A percentile compares a stretch with the other conserved stretches of the same genome.
Evolutionary conservation across 2,797 vertebrate genomes (phyloP).

Genomic region (Trichosurus vulpecula): DNA sequence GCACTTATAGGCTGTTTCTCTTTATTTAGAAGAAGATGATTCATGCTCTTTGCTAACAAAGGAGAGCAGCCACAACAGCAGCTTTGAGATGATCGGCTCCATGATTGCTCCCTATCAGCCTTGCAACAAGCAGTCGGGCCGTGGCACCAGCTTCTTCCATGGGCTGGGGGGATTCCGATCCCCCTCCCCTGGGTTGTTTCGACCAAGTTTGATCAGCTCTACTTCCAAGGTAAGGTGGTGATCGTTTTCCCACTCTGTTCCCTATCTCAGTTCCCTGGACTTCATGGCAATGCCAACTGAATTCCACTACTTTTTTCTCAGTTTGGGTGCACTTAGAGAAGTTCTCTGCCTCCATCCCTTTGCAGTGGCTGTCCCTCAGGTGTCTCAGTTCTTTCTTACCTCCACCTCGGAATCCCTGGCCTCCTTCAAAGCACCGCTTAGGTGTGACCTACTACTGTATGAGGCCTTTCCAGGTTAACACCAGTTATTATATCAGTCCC

Average conservation of each 20-base stretch:
- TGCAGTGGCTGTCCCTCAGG: background rate
- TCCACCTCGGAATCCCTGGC: background rate
- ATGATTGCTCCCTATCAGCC: slow-evolving; percentile 98
- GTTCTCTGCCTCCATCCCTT: background rate
- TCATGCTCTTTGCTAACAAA: slow-evolving; percentile 91
- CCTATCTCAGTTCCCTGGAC: slow-evolving; percentile 56
- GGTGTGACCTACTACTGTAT: background rate
- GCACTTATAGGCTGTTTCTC: slow-evolving; percentile 41
- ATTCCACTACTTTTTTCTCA: slow-evolving; percentile 60
- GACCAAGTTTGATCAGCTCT: slow-evolving; percentile 93
- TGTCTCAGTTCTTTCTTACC: background rate
- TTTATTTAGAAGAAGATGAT: slow-evolving; percentile 91
- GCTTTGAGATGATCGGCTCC: slow-evolving; percentile 95
- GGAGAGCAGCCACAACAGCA: slow-evolving; percentile 97
- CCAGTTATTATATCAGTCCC: background rate
- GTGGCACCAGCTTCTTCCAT: slow-evolving; percentile 81
- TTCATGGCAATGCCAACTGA: slow-evolving; percentile 48
- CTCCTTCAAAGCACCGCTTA: background rate
- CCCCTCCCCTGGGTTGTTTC: slow-evolving; percentile 94
- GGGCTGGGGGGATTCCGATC: slow-evolving; percentile 88
- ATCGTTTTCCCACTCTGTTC: slow-evolving; percentile 58
- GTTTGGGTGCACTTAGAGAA: slow-evolving; percentile 62
- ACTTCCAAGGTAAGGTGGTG: slow-evolving; percentile 92
- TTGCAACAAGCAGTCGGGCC: slow-evolving; percentile 87
- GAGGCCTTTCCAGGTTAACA: background rate